phyloP scores from a whole-genome alignment of 2,888 invertebrate genomes.

The Pilophorus perplexus region DNA sequence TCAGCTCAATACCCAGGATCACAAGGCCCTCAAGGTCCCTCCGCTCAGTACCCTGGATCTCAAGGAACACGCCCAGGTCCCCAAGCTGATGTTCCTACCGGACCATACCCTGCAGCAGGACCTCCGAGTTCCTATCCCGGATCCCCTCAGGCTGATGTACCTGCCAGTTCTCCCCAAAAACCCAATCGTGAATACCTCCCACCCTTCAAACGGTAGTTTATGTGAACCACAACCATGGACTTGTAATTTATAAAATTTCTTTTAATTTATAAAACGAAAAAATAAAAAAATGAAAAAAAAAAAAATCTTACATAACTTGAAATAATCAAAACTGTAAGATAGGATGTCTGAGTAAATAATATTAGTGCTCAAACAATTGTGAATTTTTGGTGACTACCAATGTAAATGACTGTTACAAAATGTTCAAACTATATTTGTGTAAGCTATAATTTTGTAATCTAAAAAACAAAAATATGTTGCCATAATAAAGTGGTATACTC shows the following conservation, averaged over 20 bases:
- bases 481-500: slow-evolving; percentile 25
- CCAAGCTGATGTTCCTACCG: slow-evolving; percentile 34
- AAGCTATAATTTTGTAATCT: slow-evolving; percentile 35
- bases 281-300: no score
- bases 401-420: slow-evolving; percentile 33
- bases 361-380: slow-evolving; percentile 16
- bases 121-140: slow-evolving; percentile 32
- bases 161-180: slow-evolving; percentile 48
- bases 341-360: neutral
- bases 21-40: slow-evolving; percentile 49
- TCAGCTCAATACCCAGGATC: slow-evolving; percentile 49
- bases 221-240: neutral
- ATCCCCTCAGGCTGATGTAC: slow-evolving; percentile 42
- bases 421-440: slow-evolving; percentile 22
- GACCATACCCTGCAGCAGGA: slow-evolving; percentile 30
- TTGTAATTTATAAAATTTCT: slow-evolving; percentile 14
- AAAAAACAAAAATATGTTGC: slow-evolving; percentile 21
- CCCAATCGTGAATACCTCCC: slow-evolving; percentile 73
- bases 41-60: slow-evolving; percentile 41
- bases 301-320: no score
- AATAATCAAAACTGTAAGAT: slow-evolving; percentile 22
- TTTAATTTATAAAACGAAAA: slow-evolving; percentile 22
- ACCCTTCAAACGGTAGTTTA: slow-evolving; percentile 53
- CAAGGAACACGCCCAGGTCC: slow-evolving; percentile 44
- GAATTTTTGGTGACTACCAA: slow-evolving; percentile 12